A percentile compares a stretch with the other conserved stretches of the same genome.
phyloP scores from a whole-genome alignment of 1,140 invertebrate species.

The Mya arenaria region DNA sequence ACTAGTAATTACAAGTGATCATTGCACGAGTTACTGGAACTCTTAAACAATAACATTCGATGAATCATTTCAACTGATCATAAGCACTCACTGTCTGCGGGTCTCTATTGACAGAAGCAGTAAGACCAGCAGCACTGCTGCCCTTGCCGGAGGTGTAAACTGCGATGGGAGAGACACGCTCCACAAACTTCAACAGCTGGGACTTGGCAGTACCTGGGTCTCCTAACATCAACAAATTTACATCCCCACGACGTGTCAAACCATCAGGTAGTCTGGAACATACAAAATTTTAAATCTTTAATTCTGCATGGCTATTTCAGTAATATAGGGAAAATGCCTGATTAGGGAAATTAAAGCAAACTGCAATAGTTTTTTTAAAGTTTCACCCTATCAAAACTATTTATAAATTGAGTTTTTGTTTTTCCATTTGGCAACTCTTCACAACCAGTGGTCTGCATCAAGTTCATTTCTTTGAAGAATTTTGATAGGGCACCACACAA shows the following conservation, averaged over 20 bases:
- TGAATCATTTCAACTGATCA: background rate
- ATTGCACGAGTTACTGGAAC: background rate
- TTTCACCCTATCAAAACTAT: too few species aligned
- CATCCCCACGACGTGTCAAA: constrained; percentile 96
- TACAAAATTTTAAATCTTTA: background rate
- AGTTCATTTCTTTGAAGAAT: too few species aligned
- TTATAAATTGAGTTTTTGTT: too few species aligned
- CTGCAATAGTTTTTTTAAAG: too few species aligned
- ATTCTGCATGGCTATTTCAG: too few species aligned
- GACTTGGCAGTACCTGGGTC: constrained; percentile 99
- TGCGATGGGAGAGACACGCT: constrained; percentile 96
- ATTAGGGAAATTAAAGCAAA: too few species aligned
- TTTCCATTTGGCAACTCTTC: too few species aligned
- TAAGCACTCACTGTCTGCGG: constrained; percentile 88
- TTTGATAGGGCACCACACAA: too few species aligned
- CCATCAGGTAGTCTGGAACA: constrained; percentile 93
- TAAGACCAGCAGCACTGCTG: constrained; percentile 98
- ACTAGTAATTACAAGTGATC: too few species aligned
- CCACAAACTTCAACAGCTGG: constrained; percentile 98
- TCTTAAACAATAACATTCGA: background rate
- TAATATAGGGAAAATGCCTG: too few species aligned
- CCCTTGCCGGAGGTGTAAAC: constrained; percentile 99
- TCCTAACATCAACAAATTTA: constrained; percentile 97
- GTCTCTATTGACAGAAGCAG: constrained; percentile 98
- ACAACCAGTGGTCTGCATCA: too few species aligned